Conservation (phyloP, 2,113 vertebrate species). For the Rhinolophus sinicus region DNA sequence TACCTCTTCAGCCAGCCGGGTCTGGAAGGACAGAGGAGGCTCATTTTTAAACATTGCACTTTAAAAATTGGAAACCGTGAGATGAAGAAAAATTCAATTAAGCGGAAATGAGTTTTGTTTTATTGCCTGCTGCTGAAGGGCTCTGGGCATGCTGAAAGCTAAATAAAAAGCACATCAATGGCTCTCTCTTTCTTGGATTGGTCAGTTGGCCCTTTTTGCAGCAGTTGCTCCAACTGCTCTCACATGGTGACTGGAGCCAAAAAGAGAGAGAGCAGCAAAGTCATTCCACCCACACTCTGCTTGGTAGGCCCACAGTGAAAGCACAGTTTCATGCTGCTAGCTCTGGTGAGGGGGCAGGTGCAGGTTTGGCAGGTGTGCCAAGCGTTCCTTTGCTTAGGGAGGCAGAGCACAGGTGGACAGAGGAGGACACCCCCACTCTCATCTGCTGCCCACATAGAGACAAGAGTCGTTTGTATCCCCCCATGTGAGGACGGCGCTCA, state of each 20-base stretch:
- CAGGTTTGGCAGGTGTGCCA: constrained; percentile 37
- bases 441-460: constrained; percentile 28
- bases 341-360: constrained; percentile 66
- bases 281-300: constrained; percentile 50
- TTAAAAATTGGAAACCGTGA: constrained; percentile 73
- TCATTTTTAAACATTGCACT: constrained; percentile 76
- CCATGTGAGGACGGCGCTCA: not conserved
- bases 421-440: not conserved
- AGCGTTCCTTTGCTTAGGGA: constrained; percentile 49
- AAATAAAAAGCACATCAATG: constrained; percentile 78
- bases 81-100: constrained; percentile 57
- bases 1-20: constrained; percentile 35
- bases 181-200: constrained; percentile 72
- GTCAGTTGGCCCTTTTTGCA: constrained; percentile 45
- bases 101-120: constrained; percentile 79
- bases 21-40: constrained; percentile 51
- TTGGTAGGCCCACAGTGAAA: constrained; percentile 72
- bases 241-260: constrained; percentile 59
- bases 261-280: constrained; percentile 70
- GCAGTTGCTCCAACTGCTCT: constrained; percentile 55
- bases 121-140: constrained; percentile 72
- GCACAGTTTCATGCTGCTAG: constrained; percentile 77
- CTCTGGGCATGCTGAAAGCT: constrained; percentile 61
- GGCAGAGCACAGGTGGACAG: constrained; percentile 53
- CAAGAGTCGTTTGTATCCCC: not conserved